phyloP scores from a whole-genome alignment of 2,113 vertebrate species.

The Cyanoderma ruficeps region DNA sequence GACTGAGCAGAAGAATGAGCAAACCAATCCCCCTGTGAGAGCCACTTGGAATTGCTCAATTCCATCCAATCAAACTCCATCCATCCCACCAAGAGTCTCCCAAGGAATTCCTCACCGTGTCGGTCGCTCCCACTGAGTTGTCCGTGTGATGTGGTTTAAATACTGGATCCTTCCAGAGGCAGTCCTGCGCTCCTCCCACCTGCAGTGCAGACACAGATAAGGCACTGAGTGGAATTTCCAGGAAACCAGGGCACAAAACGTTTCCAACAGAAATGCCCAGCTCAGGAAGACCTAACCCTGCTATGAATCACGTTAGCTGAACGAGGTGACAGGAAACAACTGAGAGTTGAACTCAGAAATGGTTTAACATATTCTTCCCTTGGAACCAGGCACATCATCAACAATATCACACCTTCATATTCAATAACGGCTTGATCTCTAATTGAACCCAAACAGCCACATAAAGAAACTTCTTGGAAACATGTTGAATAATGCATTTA shows the following conservation, averaged over 20 bases:
- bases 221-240: conserved; percentile 46
- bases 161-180: conserved; percentile 95
- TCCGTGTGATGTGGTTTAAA: conserved; percentile 94
- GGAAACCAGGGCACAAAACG: conserved; percentile 51
- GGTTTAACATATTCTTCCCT: not conserved
- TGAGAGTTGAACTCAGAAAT: conserved; percentile 7
- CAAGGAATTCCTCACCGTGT: conserved; percentile 81
- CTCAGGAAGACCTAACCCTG: conserved; percentile 39
- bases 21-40: not conserved
- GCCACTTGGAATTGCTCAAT: not conserved
- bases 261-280: conserved; percentile 56
- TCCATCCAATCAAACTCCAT: not conserved
- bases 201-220: conserved; percentile 73
- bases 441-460: not conserved
- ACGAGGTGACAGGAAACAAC: conserved; percentile 48
- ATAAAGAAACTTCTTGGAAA: not conserved
- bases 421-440: not conserved
- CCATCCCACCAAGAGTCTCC: fast-evolving
- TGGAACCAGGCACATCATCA: not conserved
- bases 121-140: conserved; percentile 94
- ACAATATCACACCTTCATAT: not conserved
- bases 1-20: not conserved
- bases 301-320: conserved; percentile 45
- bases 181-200: conserved; percentile 94
- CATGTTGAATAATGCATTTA: not conserved